Evolutionary conservation across 2,797 vertebrate species (phyloP).

Genomic region (Syngnathus rostellatus): DNA sequence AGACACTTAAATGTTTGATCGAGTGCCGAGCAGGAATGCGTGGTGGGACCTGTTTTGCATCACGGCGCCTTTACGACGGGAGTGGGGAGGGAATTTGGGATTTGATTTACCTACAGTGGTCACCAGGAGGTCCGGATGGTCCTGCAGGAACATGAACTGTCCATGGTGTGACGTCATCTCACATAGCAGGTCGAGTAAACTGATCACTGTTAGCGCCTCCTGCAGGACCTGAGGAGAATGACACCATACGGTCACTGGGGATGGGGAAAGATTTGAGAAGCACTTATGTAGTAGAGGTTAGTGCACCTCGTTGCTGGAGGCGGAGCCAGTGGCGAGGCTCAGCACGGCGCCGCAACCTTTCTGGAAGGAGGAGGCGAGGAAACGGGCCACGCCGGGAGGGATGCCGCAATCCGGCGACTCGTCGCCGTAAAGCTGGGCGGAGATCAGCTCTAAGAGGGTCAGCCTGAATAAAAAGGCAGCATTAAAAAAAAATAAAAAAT

Average conservation of each 20-base stretch:
- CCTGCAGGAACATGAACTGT: conserved; percentile 77
- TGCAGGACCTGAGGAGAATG: conserved; percentile 55
- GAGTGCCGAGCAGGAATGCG: background rate
- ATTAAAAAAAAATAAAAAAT: too few relatives aligned
- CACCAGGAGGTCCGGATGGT: conserved; percentile 75
- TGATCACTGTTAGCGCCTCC: conserved; percentile 78
- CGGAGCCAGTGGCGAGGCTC: conserved; percentile 63
- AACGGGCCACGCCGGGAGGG: conserved; percentile 62
- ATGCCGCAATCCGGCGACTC: conserved; percentile 50
- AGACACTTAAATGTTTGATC: background rate
- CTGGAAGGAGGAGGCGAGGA: conserved; percentile 77
- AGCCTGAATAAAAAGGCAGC: conserved; percentile 63
- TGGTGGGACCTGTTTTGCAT: background rate
- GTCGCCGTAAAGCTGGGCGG: conserved; percentile 66
- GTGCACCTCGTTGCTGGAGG: conserved; percentile 71
- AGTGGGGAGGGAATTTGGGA: background rate
- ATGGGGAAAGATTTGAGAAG: background rate
- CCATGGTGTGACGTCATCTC: conserved; percentile 80
- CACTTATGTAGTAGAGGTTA: background rate
- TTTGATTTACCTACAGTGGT: conserved; percentile 76
- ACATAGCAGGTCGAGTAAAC: conserved; percentile 87
- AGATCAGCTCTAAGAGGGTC: conserved; percentile 77
- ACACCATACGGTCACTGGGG: background rate
- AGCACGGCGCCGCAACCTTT: conserved; percentile 74
- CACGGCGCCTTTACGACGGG: conserved; percentile 3